Base-by-base conservation (phyloP, 2,888 invertebrate species). In the Cyclophora albipunctata region DNA sequence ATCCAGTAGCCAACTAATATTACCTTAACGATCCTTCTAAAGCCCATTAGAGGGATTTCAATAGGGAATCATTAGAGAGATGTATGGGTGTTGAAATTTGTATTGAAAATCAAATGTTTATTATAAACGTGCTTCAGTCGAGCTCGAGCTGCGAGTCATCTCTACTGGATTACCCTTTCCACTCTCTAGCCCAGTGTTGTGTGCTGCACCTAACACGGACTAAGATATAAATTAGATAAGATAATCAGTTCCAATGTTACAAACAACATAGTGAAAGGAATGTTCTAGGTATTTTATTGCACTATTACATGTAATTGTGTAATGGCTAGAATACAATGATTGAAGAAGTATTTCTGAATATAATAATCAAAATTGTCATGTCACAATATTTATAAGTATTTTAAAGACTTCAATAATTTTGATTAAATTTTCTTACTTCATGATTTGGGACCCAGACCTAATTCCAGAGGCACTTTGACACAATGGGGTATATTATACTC, bases 41-140 rank as follows among this genome's bases (percentile, higher is more conserved):
- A 54, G 57, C 52, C 55, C 59, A 53, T 60, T 60, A 62, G 62
- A 64, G 55, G 59, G 54, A 48, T 61, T 64, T 63, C 53, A 61
- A 62, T 62, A 56, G 49, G 52, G 34, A 55, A 61, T 68, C 68
- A 64, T 73, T 71, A 73, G 62, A 45, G 61, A 54, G 47, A 55
- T 60, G 20, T 20, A 62, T 62, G 57, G 58, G 59, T 62, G 62
- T 67, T 48, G 54, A 65, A 66, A 59, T 44, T 48, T 61, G 37
- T 37, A 37, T 64, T 62, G 50, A 57, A 60, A 62, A 62, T 63
- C 50, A 57, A 62, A 62, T 49, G 34, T 40, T 51, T 56, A 54
- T 56, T 47, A 52, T 42, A 48, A 53, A 51, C 47, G 53, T 55
- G 51, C 51, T 58, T 52, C 51, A 53, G 54, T 47, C 51, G 34